Conservation (phyloP, 2,888 invertebrate genomes). For the Seladonia tumulorum region DNA sequence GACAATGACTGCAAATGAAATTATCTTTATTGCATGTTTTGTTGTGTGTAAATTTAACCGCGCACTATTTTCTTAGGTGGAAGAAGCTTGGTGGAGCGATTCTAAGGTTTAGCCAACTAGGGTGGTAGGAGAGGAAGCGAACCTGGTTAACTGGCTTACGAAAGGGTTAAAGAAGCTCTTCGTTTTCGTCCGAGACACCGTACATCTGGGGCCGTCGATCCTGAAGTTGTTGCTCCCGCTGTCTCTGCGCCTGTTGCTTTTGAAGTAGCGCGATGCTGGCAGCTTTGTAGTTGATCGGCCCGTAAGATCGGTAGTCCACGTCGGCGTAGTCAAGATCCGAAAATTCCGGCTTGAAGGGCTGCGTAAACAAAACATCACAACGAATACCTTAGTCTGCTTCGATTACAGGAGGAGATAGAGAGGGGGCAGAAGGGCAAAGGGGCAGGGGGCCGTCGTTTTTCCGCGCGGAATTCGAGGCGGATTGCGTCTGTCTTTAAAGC, state of each 20-base stretch:
- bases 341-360: conserved; percentile 92
- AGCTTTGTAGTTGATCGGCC: conserved; percentile 96
- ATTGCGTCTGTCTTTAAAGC: background rate
- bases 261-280: conserved; percentile 88
- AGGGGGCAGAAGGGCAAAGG: background rate
- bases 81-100: background rate
- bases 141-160: background rate
- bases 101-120: background rate
- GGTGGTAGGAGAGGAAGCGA: background rate
- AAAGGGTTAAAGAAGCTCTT: conserved; percentile 79
- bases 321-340: conserved; percentile 95
- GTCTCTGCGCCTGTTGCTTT: conserved; percentile 74
- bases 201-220: conserved; percentile 83
- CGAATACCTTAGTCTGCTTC: conserved; percentile 45
- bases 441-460: background rate
- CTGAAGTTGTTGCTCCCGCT: conserved; percentile 68
- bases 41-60: background rate
- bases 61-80: background rate
- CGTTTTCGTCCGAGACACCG: conserved; percentile 82
- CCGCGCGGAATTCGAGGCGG: background rate
- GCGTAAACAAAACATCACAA: conserved; percentile 74
- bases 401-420: background rate
- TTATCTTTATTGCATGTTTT: background rate
- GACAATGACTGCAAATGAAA: background rate
- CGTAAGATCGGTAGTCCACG: conserved; percentile 94